A percentile compares a stretch with the other conserved stretches of the same genome.
These are phyloP conservation scores for Percopsis omiscomaycus DNA, from an alignment of 2,797 vertebrate species.

Conservation along the genomic window DNA sequence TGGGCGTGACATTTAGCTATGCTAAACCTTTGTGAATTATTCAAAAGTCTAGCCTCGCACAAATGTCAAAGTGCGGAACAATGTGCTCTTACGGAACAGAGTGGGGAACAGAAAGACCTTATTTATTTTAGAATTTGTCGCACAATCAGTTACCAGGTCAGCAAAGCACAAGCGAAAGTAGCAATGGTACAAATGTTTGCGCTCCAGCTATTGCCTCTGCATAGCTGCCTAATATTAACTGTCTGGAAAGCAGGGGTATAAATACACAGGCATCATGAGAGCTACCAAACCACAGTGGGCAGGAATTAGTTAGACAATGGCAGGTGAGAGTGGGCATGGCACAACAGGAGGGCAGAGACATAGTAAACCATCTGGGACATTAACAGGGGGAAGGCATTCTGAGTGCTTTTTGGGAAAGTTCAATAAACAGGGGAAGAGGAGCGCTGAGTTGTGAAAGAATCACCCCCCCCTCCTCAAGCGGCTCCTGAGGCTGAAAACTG, in stretches of 20 bases:
- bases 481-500: too few relatives aligned
- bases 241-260: background rate
- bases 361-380: too few relatives aligned
- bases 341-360: too few relatives aligned
- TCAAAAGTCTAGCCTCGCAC: constrained; percentile 65
- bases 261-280: too few relatives aligned
- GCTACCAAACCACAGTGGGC: too few relatives aligned
- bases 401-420: too few relatives aligned
- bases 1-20: constrained; percentile 79
- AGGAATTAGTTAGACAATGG: too few relatives aligned
- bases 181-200: background rate
- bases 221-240: background rate
- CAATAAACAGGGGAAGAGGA: too few relatives aligned
- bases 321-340: too few relatives aligned
- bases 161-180: constrained; percentile 12
- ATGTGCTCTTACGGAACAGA: constrained; percentile 52
- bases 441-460: too few relatives aligned
- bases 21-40: constrained; percentile 73
- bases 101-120: constrained; percentile 35
- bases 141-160: constrained; percentile 21
- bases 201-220: background rate
- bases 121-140: constrained; percentile 31
- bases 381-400: too few relatives aligned
- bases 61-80: constrained; percentile 74
- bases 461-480: too few relatives aligned